These are phyloP conservation scores for Pollenia labialis DNA, from an alignment of 2,888 invertebrate species.

Conservation along the genomic window DNA sequence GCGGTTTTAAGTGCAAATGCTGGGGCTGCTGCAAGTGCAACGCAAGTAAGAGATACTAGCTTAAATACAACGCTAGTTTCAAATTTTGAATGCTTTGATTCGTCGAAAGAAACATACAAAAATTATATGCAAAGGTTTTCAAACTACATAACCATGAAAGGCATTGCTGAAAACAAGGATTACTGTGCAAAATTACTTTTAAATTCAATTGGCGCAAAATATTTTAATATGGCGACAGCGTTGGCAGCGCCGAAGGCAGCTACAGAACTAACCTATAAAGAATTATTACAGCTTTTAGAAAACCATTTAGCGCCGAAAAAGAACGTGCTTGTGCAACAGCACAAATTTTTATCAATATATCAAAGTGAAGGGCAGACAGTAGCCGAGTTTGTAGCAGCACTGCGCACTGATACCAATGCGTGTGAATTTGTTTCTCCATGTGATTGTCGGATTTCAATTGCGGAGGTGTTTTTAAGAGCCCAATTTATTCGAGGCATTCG, in stretches of 20 bases:
- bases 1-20: neutral
- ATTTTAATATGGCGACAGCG: conserved; percentile 26
- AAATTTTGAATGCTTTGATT: conserved; percentile 28
- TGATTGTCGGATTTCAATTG: conserved; percentile 17
- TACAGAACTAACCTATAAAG: neutral
- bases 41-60: neutral
- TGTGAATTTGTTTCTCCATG: conserved; percentile 35
- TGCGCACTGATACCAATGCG: neutral
- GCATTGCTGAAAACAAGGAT: neutral
- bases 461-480: conserved; percentile 44
- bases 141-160: conserved; percentile 41
- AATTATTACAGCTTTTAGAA: conserved; percentile 36
- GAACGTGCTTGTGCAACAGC: conserved; percentile 48
- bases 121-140: conserved; percentile 43
- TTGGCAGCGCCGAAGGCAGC: conserved; percentile 3
- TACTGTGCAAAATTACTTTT: conserved; percentile 44
- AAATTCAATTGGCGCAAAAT: conserved; percentile 49
- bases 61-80: neutral
- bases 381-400: neutral
- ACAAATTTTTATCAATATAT: conserved; percentile 49
- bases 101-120: conserved; percentile 7
- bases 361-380: conserved; percentile 32
- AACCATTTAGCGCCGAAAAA: conserved; percentile 16
- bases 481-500: conserved; percentile 59
- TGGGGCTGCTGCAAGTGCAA: neutral